Conservation (phyloP, 2,888 invertebrate genomes). For the Melinaea marsaeus region DNA sequence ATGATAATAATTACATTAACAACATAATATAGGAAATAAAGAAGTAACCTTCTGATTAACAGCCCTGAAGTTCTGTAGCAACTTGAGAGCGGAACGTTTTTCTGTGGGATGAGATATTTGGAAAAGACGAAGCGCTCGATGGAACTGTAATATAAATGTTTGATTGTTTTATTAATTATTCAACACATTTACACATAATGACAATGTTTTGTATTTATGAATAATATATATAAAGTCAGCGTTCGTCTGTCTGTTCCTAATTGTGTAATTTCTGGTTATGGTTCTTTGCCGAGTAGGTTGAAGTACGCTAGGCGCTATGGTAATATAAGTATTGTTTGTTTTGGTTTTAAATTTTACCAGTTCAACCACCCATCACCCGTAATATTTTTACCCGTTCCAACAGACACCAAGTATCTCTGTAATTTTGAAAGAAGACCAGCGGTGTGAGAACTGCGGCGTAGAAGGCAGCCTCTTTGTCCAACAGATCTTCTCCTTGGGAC, state of each 20-base stretch:
- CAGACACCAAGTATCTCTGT: constrained; percentile 64
- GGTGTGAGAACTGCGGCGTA: constrained; percentile 61
- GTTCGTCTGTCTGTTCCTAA: too few relatives aligned
- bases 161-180: not conserved
- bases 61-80: constrained; percentile 58
- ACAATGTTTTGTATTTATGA: too few relatives aligned
- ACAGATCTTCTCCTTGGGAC: constrained; percentile 52
- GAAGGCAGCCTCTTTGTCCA: constrained; percentile 61
- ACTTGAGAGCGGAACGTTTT: constrained; percentile 59
- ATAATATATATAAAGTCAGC: too few relatives aligned
- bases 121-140: constrained; percentile 59
- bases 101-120: constrained; percentile 63
- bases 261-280: too few relatives aligned
- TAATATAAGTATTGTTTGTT: too few relatives aligned
- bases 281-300: too few relatives aligned
- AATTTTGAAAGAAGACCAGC: constrained; percentile 59
- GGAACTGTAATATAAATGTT: constrained; percentile 48
- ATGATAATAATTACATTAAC: not conserved
- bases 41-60: constrained; percentile 56
- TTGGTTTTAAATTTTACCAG: not conserved
- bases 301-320: too few relatives aligned
- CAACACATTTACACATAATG: too few relatives aligned
- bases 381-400: constrained; percentile 52
- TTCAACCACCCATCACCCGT: not conserved
- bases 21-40: not conserved